phyloP scores from a whole-genome alignment of 2,113 vertebrate species.

The Suricata suricatta region DNA sequence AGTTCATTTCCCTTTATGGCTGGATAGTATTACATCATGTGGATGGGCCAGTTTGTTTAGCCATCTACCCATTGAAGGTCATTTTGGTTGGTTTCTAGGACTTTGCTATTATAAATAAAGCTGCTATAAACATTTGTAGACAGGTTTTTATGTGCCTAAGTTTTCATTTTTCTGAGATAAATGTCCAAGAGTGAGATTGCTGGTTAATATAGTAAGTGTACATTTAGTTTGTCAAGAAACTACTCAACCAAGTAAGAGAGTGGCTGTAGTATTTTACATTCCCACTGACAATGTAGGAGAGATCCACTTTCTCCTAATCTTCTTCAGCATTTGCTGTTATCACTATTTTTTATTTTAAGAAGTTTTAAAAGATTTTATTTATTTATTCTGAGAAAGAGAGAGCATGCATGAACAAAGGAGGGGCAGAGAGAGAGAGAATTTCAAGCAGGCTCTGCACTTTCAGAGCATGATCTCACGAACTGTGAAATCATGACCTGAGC shows the following conservation, averaged over 20 bases:
- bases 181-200: neutral
- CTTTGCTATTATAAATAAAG: neutral
- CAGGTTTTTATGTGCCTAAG: neutral
- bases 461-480: too few relatives aligned
- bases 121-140: neutral
- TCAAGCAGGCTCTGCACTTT: too few relatives aligned
- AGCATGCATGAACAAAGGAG: too few relatives aligned
- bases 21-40: neutral
- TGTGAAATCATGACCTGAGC: too few relatives aligned
- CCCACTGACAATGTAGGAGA: neutral
- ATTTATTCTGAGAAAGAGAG: too few relatives aligned
- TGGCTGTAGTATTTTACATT: neutral
- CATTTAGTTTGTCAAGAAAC: neutral
- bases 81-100: neutral
- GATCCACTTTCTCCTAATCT: neutral
- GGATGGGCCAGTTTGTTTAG: neutral
- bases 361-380: neutral
- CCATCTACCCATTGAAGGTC: neutral
- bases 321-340: neutral
- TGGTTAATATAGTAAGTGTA: neutral
- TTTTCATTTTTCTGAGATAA: slow-evolving; percentile 46
- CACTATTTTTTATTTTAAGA: neutral
- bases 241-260: neutral
- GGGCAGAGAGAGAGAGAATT: too few relatives aligned
- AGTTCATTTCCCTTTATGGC: neutral